Evolutionary conservation across 2,888 invertebrate genomes (phyloP).

Genomic region (Athalia circularis): DNA sequence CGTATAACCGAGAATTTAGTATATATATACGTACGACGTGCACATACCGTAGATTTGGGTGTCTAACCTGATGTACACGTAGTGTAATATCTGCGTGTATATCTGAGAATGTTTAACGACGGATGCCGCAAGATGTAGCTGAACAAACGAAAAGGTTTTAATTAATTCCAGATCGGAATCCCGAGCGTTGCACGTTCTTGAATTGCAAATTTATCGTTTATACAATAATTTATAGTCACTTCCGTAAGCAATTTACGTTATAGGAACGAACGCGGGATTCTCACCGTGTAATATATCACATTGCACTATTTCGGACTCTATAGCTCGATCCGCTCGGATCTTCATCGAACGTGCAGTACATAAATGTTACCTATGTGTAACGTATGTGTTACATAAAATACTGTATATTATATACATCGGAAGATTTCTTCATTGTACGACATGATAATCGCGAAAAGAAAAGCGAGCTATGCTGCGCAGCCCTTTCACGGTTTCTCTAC

Average conservation of each 20-base stretch:
- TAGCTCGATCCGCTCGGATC: not conserved
- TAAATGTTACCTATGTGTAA: too few relatives aligned
- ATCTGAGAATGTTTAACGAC: not conserved
- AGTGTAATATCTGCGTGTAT: too few relatives aligned
- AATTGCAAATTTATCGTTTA: slow-evolving; percentile 17
- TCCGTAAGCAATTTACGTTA: slow-evolving; percentile 25
- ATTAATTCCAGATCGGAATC: slow-evolving; percentile 26
- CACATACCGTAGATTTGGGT: not conserved
- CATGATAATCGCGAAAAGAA: too few relatives aligned
- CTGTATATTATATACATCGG: not conserved
- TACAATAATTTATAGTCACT: not conserved
- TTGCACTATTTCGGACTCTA: not conserved
- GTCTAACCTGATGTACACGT: not conserved
- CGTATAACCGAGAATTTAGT: slow-evolving; percentile 9
- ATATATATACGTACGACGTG: not conserved
- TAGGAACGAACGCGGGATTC: not conserved
- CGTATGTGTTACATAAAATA: too few relatives aligned
- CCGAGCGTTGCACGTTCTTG: not conserved
- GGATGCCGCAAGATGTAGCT: slow-evolving; percentile 11
- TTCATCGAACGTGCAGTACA: too few relatives aligned
- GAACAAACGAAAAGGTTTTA: slow-evolving; percentile 19
- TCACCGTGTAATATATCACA: too few relatives aligned
- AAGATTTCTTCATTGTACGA: not conserved
- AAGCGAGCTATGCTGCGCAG: not conserved
- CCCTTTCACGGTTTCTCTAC: not conserved